Base-by-base conservation (phyloP, 2,113 vertebrate species). In the Desmodus rotundus region DNA sequence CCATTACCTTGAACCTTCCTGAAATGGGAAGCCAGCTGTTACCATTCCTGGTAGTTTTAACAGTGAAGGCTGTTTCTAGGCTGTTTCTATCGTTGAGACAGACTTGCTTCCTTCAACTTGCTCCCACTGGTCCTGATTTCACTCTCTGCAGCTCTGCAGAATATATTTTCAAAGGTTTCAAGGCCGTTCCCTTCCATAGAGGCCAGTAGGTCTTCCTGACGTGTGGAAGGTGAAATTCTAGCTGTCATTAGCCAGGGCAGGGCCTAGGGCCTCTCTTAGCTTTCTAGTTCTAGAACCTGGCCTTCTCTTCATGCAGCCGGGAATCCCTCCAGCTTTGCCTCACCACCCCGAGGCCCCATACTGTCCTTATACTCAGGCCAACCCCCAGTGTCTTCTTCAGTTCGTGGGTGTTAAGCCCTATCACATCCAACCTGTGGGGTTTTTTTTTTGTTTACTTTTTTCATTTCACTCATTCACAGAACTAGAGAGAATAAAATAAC, bases 401-500 rank as follows among this genome's bases (percentile, higher is more conserved):
- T 68, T 73, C 68, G 78, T 94, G 47, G n/a, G 41, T 95, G 36
- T 89, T 43, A 58, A 78, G 76, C 43, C 22, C 19, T 74, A 22
- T 58, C n/a, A 89, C 73, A 67, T 65, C 76, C n/a, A 80, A 70
- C 52, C 33, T 76, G 9, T 81, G 41, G 33, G 24, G 17, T 36
- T 81, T 87, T 78, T 22, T 22, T 73, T 74, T 78, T 86, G 61
- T 85, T 89, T 65, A 31, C 31, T 85, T 94, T 92, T 91, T 95
- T 72, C 50, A 95, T 82, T 90, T 87, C 43, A 96, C 67, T 92
- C 36, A 68, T 91, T 52, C 73, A 65, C 67, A 88, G 72, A 94
- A 88, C 52, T 91, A 94, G 70, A 81, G 31, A 83, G 67, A 91
- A 94, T 86, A 67, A 84, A 92, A 83, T 63, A 93, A 87, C 54